Evolutionary conservation across 2,888 invertebrate genomes (phyloP), one percentile per base, ranked within the genome.

Genomic region (Hydropsyche betteni): DNA sequence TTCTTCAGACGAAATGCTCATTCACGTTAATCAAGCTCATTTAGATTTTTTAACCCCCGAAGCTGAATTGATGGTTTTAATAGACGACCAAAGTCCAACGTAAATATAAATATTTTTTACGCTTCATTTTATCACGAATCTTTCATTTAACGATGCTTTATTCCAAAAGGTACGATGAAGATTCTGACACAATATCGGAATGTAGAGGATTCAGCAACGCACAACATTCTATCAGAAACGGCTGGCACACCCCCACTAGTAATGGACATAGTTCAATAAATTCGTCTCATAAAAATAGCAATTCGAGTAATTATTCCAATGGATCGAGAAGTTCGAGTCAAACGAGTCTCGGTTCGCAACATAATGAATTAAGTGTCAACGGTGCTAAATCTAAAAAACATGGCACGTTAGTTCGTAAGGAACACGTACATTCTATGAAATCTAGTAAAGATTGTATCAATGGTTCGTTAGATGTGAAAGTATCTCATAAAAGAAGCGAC

Each of bases 21-120:
- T 92, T 2, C 95, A 95, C 82, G 94, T 95, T 0, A 94, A 94
- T 83, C 91, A 91, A 80, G 93, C 92, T n/a, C 95, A 95, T 84
- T 87, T 94, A 79, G 94, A 94, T 83, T 94, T 93, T 82, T 85
- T 94, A 70, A 94, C 94, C 64, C 94, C 94, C 0, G 93, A 94
- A 82, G 89, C 91, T 78, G 93, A 94, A 82, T 86, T 91, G 80
- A 90, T 93, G 88, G 91, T 91, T 38, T 93, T 93, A 81, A 93
- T 94, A 79, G 94, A 94, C 83, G 93, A 93, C 80, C 89, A 91
- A 80, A 89, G 88, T 80, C 89, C 88, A 38, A 86, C 88, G 89
- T 89, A 82, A 24, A 24, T 24, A 24, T 24, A 44, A 44, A 44
- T 44, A 10, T 44, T 1, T 44, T 44, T 44, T 44, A 8, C 10